Evolutionary conservation across 2,113 vertebrate species (phyloP), one percentile per base, ranked within the genome.

Genomic region (Picathartes gymnocephalus): DNA sequence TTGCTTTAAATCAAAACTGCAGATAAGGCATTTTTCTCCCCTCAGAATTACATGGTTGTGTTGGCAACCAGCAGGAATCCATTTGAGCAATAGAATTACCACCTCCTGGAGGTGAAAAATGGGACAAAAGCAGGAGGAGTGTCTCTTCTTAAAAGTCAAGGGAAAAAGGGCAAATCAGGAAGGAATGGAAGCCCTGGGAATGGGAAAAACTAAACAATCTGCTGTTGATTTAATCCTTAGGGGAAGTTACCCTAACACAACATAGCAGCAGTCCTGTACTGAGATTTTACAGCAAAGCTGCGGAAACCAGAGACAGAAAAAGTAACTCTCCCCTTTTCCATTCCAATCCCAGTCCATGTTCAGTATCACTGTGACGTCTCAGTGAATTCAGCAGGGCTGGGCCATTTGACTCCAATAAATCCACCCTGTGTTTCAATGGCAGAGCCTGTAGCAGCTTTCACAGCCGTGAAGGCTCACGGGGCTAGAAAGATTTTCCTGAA

Each of bases 51-150:
- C 95, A 96, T 96, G 92, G 95, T 96, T 96, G 90, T 96, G 95
- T 96, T 95, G 92, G 95, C 95, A 96, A 96, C 92, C 92, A 96
- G 96, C 95, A 96, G 93, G 95, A 96, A 96, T 96, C 95, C 96
- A 96, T 97, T 95, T 96, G 91, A 96, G 95, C 96, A 96, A 96
- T 95, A 96, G 96, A 96, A 97, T 96, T 96, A 97, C 96, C 93
- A 95, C 96, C 96, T 97, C 95, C 96, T 96, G 96, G 96, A 97
- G 96, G 96, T 96, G 96, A 96, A 97, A 97, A 96, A 96, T 96
- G 96, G 95, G 96, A 97, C 95, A 96, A 96, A 96, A 94, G 92
- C 76, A 88, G 94, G 68, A 95, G 87, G 87, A 96, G 93, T 68
- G 69, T 81, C 76, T 95, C 81, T 60, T 92, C 87, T 90, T 77